phyloP scores from a whole-genome alignment of 1,140 invertebrate genomes.

The Capitella teleta region DNA sequence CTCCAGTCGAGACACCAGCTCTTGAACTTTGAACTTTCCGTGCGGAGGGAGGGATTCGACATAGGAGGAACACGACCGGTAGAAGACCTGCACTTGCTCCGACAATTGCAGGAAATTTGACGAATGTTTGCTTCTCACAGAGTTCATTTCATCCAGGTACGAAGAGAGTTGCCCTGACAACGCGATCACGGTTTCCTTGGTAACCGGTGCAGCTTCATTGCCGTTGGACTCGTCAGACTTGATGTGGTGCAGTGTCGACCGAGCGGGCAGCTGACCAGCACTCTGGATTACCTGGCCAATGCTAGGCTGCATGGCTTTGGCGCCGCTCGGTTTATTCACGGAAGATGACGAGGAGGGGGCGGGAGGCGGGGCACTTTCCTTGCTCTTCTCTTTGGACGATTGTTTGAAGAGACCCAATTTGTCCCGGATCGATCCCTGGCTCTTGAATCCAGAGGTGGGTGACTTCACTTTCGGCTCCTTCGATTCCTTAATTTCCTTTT shows the following conservation, averaged over 20 bases:
- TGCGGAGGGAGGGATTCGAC: conserved; percentile 57
- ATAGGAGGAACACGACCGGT: conserved; percentile 29
- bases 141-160: conserved; percentile 1
- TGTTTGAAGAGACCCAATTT: background rate
- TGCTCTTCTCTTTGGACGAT: background rate
- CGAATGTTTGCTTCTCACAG: conserved; percentile 1
- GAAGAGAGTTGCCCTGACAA: background rate
- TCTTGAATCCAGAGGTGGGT: background rate
- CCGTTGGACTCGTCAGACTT: conserved; percentile 5
- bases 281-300: background rate
- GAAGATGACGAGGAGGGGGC: too few relatives aligned
- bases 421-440: background rate
- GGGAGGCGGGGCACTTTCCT: background rate
- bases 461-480: too few relatives aligned
- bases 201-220: conserved; percentile 1
- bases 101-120: conserved; percentile 25
- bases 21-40: conserved; percentile 76
- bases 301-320: background rate
- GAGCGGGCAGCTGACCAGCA: conserved; percentile 1
- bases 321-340: background rate
- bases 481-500: too few relatives aligned
- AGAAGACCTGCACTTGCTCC: conserved; percentile 33
- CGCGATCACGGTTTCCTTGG: conserved; percentile 11
- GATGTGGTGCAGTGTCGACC: conserved; percentile 5
- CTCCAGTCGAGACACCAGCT: conserved; percentile 69